Evolutionary conservation across 2,888 invertebrate genomes (phyloP), one percentile per base, ranked within the genome.

Genomic region (Sinopyrophorus schimmeli): DNA sequence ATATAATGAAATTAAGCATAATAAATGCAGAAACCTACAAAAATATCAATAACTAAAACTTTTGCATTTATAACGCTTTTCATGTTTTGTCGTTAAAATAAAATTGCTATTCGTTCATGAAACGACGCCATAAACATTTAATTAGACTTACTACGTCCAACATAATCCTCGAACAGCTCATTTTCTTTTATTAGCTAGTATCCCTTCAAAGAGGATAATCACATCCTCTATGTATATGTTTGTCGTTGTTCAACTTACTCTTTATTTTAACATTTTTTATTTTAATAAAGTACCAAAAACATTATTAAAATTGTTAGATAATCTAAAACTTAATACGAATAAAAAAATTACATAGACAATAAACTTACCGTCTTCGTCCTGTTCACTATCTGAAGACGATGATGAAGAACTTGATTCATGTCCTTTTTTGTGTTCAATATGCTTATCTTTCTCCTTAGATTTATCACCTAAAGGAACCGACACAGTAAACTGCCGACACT

Each of bases 341-440:
- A n/a, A n/a, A n/a, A n/a, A n/a, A n/a, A n/a, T n/a, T n/a, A n/a
- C n/a, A n/a, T n/a, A n/a, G n/a, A n/a, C n/a, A n/a, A n/a, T n/a
- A 21, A 16, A 64, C 68, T 68, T 56, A 71, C 72, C 72, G 44
- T 71, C 68, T 52, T 72, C 72, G 42, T 72, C 72, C 39, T 64
- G 66, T 46, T 63, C 67, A 39, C 65, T 67, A 41, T 63, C 67
- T 40, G 65, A 67, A 53, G 70, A 70, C 11, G 69, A 68, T 7
- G 64, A 62, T 3, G 59, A 55, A 3, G 55, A 55, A 28, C 57
- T 53, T 1, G 54, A 40, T 17, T 26, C 32, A 17, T 52, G 47
- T 15, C 49, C 47, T 17, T 62, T 54, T 6, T 58, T 50, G 35
- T 58, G 50, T 9, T 52, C 40, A 37, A 53, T 39, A 50, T 53